Base-by-base conservation (phyloP, 1,140 invertebrate genomes). In the Kradibia gibbosae region DNA sequence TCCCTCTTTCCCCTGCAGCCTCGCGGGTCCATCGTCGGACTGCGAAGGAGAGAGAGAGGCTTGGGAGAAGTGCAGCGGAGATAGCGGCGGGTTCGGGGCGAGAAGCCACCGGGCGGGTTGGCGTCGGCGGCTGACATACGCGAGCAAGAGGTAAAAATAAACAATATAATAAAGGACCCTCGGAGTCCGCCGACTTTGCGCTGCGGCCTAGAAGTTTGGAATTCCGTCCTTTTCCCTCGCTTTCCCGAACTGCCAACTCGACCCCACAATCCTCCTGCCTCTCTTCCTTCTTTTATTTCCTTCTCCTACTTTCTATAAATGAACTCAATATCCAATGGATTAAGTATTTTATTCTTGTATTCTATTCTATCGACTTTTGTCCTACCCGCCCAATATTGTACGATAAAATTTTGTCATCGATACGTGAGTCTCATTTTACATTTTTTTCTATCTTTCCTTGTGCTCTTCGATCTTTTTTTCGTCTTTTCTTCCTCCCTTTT, bases 121-220 rank as follows among this genome's bases (percentile, higher is more conserved):
- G 10, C 8, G 60, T 25, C 28, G 60, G 25, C 60, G 25, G 50
- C 70, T 73, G 82, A 83, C 81, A 81, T 83, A 84, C 82, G 76
- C 36, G 65, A 78, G 73, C 50, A 74, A 78, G 78, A 77, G 78
- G 82, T 83, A 85, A 84, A 82, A 80, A 84, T 84, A 86, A 86
- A 86, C 84, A 86, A 84, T 85, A 87, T 86, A 85, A 87, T 85
- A 86, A 87, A 87, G 84, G 85, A 84, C 83, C 82, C 82, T 84
- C 82, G 81, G 83, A 83, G 83, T 73, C 48, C 55, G 85, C 83
- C 84, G 83, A 85, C 83, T 85, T 85, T 86, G 83, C 83, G 84
- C 83, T 78, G 76, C 84, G 82, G 85, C 84, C 84, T 81, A 83
- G 78, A 85, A 86, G 82, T 87, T 86, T 85, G 86, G 83, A 88